phyloP scores from a whole-genome alignment of 2,113 vertebrate species.

The pig (Sus scrofa) region DNA sequence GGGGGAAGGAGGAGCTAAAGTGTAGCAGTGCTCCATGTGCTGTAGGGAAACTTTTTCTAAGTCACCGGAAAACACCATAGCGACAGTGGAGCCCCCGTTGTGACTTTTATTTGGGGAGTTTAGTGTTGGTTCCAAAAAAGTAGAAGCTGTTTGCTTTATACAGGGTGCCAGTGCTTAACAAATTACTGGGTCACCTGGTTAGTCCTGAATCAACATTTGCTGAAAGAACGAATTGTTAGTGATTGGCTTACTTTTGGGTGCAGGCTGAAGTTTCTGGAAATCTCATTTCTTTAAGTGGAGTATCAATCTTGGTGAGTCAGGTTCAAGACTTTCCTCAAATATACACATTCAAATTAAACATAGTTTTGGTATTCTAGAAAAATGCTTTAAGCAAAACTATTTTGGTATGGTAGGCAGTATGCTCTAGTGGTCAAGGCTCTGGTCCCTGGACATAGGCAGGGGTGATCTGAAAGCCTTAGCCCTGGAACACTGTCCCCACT shows the following conservation, averaged over 20 bases:
- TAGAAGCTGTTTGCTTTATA: background rate
- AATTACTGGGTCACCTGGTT: background rate
- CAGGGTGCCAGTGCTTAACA: background rate
- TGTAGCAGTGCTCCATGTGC: background rate
- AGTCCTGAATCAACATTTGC: background rate
- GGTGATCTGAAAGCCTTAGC: background rate
- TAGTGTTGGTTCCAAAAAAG: background rate
- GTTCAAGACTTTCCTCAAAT: background rate
- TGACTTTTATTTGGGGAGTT: background rate
- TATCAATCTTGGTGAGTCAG: background rate
- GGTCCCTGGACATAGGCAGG: no score
- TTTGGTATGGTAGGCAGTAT: background rate
- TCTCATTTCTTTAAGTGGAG: background rate
- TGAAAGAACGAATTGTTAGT: background rate
- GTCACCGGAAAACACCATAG: background rate
- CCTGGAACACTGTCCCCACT: background rate
- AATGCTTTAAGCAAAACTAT: background rate
- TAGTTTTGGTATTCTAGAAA: background rate
- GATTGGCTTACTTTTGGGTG: background rate
- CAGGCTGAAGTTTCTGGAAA: background rate
- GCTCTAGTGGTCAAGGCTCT: background rate
- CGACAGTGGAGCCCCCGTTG: background rate
- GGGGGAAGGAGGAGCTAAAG: background rate
- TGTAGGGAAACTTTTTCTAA: background rate
- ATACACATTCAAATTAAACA: background rate